phyloP scores from a whole-genome alignment of 1,140 invertebrate species.

The Ceratoteleas bidentatus region DNA sequence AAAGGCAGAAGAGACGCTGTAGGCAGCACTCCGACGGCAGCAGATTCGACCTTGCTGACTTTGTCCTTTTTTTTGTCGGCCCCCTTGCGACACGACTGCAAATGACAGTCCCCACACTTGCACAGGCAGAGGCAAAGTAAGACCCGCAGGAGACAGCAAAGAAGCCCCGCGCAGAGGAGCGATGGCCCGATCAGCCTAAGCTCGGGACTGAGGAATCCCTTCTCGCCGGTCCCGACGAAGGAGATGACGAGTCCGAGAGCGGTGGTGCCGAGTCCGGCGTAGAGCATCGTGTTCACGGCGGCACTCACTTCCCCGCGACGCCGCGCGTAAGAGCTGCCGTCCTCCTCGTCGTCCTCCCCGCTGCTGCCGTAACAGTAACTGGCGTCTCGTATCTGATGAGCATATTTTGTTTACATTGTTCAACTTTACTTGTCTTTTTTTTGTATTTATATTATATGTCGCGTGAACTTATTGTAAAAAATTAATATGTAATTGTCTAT shows the following conservation, averaged over 20 bases:
- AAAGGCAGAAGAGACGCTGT: slow-evolving; percentile 71
- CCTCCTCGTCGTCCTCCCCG: slow-evolving; percentile 83
- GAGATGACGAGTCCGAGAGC: slow-evolving; percentile 92
- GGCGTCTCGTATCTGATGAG: slow-evolving; percentile 86
- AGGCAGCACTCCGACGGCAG: slow-evolving; percentile 57
- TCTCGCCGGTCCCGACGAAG: slow-evolving; percentile 93
- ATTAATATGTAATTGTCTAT: no score
- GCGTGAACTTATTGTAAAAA: no score
- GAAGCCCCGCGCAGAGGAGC: slow-evolving; percentile 84
- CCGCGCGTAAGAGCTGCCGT: slow-evolving; percentile 72
- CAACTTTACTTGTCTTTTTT: no score
- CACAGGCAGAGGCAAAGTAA: slow-evolving; percentile 84
- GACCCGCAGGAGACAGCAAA: slow-evolving; percentile 84
- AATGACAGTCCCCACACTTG: slow-evolving; percentile 78
- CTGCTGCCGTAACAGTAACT: slow-evolving; percentile 86
- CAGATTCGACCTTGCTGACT: slow-evolving; percentile 66
- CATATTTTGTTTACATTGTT: no score
- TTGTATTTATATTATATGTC: no score
- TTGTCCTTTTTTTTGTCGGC: slow-evolving; percentile 68
- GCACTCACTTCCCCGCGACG: slow-evolving; percentile 83
- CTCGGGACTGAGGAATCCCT: slow-evolving; percentile 93
- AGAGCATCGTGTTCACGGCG: slow-evolving; percentile 89
- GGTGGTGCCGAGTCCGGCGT: slow-evolving; percentile 91
- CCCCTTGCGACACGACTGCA: slow-evolving; percentile 69
- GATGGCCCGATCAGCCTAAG: slow-evolving; percentile 91